Base-by-base conservation (phyloP, 2,797 vertebrate species). In the Schizothorax lantsangensis region DNA sequence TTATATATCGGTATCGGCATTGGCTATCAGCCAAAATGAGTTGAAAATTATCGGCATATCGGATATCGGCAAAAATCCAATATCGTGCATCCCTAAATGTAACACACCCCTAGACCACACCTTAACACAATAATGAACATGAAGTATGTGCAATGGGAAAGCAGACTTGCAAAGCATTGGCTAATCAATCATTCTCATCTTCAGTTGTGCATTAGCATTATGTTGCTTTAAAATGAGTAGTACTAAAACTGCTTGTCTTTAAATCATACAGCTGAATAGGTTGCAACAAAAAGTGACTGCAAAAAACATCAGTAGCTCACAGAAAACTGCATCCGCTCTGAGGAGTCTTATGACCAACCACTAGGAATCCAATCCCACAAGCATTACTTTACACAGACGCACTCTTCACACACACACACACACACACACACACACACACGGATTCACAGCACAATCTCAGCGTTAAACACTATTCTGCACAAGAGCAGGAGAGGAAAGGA, bases 271-370 rank as follows among this genome's bases (percentile, higher is more conserved):
- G 45, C 15, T 47, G 26, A 52, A 33, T 33, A 52, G 26, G 26
- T 30, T 66, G 77, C 69, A 81, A 49, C 19, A 75, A 81, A 81
- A 73, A 66, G 10, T 33, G 19, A 57, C 21, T 59, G 19, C 64
- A 78, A 38, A 57, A 79, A 26, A 47, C 17, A 36, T 26, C 54
- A 79, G 40, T 10, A 79, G 33, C n/a, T 69, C 45, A 79, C 15
- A 54, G 12, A 80, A 68, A 54, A 73, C 57, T n/a, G 33, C 33
- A 43, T 85, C 75, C 79, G 52, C 57, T 71, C 62, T 72, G 21
- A 81, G 66, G 45, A 19, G 14, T 83, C 84, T 86, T 83, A 15
- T 79, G 52, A 79, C 62, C 45, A 82, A 79, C 71, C 33, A 30
- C 43, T 30, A 45, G 59, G 14, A 74, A 80, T 83, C 72, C n/a